A percentile compares a stretch with the other conserved stretches of the same genome.
Evolutionary conservation across 2,113 vertebrate species (phyloP).

Genomic region (Sula dactylatra): DNA sequence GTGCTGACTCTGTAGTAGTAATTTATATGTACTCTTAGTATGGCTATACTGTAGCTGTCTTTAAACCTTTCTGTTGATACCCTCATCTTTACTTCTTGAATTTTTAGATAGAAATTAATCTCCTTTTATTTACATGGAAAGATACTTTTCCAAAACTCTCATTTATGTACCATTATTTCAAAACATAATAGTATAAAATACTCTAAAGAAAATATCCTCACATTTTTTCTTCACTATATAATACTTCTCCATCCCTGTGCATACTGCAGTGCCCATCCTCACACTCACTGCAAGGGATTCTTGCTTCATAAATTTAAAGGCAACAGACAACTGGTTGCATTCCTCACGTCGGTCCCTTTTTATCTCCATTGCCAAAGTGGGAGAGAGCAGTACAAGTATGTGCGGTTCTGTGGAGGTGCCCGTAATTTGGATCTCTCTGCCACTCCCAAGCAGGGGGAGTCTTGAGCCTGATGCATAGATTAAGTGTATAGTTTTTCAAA

Average conservation of each 20-base stretch:
- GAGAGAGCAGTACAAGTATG: background rate
- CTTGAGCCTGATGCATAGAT: background rate
- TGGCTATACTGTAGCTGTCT: background rate
- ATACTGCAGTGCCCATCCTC: background rate
- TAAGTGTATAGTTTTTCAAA: background rate
- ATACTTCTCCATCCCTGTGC: background rate
- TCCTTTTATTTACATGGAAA: background rate
- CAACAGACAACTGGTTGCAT: background rate
- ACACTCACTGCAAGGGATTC: background rate
- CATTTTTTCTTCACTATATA: background rate
- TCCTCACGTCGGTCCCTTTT: background rate
- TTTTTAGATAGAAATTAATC: background rate
- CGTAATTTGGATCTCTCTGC: background rate
- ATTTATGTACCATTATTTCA: background rate
- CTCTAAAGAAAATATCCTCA: background rate
- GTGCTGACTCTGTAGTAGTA: background rate
- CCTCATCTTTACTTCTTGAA: background rate
- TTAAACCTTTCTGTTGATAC: background rate
- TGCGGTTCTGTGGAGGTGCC: background rate
- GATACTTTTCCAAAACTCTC: background rate
- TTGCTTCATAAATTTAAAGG: background rate
- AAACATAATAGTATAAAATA: background rate
- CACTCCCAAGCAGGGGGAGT: background rate
- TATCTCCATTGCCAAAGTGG: background rate
- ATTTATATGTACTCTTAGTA: background rate